phyloP scores from a whole-genome alignment of 2,888 invertebrate genomes.

The Drosophila buzzatii region DNA sequence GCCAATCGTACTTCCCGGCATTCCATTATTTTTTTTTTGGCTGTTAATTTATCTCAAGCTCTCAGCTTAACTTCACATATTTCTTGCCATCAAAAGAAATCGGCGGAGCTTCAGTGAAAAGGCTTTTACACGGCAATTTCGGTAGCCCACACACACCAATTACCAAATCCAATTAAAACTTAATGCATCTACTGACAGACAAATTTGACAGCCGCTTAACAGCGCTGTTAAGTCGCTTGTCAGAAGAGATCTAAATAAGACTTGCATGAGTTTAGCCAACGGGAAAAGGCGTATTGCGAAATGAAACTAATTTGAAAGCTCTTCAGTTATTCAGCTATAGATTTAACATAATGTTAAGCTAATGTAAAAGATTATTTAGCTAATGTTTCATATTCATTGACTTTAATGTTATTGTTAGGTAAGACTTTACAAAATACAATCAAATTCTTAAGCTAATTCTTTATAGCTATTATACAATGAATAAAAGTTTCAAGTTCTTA shows the following conservation, averaged over 20 bases:
- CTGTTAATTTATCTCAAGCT: conserved; percentile 12
- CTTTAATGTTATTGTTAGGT: neutral
- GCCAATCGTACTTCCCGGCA: conserved; percentile 4
- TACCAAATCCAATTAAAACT: conserved; percentile 28
- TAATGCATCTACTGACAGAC: neutral
- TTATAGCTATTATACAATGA: neutral
- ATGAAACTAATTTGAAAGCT: no score
- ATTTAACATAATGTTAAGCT: no score
- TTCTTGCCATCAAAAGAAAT: conserved; percentile 11
- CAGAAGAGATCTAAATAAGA: conserved; percentile 2
- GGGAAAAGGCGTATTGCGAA: no score
- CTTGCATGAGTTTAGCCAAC: no score
- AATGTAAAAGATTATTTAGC: no score
- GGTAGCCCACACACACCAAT: conserved; percentile 14
- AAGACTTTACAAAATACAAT: neutral
- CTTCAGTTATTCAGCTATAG: no score
- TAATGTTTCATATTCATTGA: no score
- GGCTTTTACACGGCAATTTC: conserved; percentile 9
- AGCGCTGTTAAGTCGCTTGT: conserved; percentile 2
- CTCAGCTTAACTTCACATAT: neutral
- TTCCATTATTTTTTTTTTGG: neutral
- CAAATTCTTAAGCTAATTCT: neutral
- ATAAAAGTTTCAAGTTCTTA: neutral
- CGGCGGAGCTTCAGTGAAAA: conserved; percentile 19
- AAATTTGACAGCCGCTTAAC: conserved; percentile 8